Evolutionary conservation across 2,888 invertebrate genomes (phyloP).

Genomic region (Archips crataeganus): DNA sequence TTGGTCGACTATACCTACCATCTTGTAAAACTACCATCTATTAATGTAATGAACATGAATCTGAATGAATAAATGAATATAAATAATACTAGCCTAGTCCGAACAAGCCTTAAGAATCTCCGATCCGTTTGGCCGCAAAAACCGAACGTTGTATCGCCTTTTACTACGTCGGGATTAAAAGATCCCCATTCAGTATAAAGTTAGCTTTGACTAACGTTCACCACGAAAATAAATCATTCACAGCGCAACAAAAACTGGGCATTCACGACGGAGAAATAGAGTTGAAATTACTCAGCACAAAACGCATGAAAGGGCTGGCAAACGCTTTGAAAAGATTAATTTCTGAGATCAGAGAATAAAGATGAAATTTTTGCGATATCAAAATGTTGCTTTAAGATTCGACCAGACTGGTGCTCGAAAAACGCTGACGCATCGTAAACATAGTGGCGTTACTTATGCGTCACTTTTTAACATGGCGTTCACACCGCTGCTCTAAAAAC

Average conservation of each 20-base stretch:
- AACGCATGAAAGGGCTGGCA: background rate
- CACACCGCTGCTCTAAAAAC: too few relatives aligned
- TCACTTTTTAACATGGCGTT: too few relatives aligned
- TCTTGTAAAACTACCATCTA: too few relatives aligned
- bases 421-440: too few relatives aligned
- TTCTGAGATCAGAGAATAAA: background rate
- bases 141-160: background rate
- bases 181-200: background rate
- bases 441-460: too few relatives aligned
- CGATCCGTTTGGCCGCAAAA: background rate
- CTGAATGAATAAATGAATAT: too few relatives aligned
- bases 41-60: too few relatives aligned
- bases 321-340: background rate
- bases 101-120: too few relatives aligned
- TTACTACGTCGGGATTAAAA: background rate
- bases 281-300: background rate
- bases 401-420: too few relatives aligned
- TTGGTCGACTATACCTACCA: too few relatives aligned
- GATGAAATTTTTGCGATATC: background rate
- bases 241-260: background rate
- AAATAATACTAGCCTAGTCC: too few relatives aligned
- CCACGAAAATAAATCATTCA: background rate
- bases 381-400: background rate
- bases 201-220: background rate
- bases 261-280: background rate